Conservation (phyloP, 2,113 vertebrate species). For the Hiodon alosoides region DNA sequence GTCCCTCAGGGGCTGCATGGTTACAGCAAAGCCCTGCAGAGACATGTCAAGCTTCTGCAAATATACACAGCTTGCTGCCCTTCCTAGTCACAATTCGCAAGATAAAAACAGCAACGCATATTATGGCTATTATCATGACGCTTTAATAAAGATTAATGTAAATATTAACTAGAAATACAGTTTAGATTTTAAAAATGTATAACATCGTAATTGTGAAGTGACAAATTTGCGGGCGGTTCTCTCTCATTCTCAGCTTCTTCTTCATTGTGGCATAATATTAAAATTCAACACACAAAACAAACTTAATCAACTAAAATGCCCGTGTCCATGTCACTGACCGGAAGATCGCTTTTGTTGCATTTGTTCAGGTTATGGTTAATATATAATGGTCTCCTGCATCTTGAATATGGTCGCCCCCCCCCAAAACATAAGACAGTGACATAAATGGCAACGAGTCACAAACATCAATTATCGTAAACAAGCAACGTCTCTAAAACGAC, state of each 20-base stretch:
- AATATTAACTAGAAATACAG: not conserved
- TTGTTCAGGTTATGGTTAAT: too few relatives aligned
- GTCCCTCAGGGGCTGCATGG: slow-evolving; percentile 84
- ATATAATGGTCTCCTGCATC: too few relatives aligned
- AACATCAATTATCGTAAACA: not conserved
- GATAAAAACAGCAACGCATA: not conserved
- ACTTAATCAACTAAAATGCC: too few relatives aligned
- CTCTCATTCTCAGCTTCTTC: not conserved
- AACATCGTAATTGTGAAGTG: not conserved
- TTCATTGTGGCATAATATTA: not conserved
- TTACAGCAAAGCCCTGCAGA: not conserved
- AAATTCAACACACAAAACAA: not conserved
- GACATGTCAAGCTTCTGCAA: not conserved
- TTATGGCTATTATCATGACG: not conserved
- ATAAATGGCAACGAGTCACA: not conserved
- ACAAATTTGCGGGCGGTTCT: not conserved
- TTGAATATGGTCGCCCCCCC: too few relatives aligned
- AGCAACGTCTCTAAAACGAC: too few relatives aligned
- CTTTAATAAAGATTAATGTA: not conserved
- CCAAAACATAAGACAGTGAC: not conserved
- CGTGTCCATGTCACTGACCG: too few relatives aligned
- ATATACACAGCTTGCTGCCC: not conserved
- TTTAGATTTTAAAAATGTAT: not conserved
- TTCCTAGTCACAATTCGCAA: not conserved
- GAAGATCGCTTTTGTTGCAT: too few relatives aligned